Evolutionary conservation across 2,797 vertebrate species (phyloP).

Genomic region (Crenuchus spilurus): DNA sequence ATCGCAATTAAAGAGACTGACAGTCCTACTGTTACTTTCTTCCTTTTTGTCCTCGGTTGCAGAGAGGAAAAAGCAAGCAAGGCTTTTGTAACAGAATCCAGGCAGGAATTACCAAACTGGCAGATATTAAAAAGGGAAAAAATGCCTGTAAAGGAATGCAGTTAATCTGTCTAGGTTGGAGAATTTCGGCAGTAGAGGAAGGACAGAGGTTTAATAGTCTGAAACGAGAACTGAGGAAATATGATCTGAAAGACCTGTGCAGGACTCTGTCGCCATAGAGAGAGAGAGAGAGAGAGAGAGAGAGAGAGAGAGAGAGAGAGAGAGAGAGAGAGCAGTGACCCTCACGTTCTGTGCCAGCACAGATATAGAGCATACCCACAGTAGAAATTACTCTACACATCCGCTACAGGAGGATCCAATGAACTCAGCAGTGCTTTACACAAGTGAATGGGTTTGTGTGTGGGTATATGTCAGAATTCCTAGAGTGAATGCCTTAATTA

Average conservation of each 20-base stretch:
- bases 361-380: conserved; percentile 66
- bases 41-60: conserved; percentile 55
- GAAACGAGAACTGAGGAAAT: conserved; percentile 70
- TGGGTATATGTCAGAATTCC: conserved; percentile 36
- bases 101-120: conserved; percentile 54
- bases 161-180: conserved; percentile 68
- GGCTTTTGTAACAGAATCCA: conserved; percentile 70
- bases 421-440: conserved; percentile 68
- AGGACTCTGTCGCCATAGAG: conserved; percentile 57
- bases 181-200: conserved; percentile 65
- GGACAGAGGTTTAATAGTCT: conserved; percentile 58
- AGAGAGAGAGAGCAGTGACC: conserved; percentile 32
- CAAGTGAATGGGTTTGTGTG: conserved; percentile 63
- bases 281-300: conserved; percentile 33
- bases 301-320: conserved; percentile 26
- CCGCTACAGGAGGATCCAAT: conserved; percentile 63
- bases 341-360: conserved; percentile 23
- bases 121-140: conserved; percentile 70
- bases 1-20: conserved; percentile 60
- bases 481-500: conserved; percentile 61
- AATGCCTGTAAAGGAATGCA: conserved; percentile 68
- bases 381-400: conserved; percentile 67
- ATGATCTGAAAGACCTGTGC: conserved; percentile 75
- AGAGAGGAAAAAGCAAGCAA: conserved; percentile 57
- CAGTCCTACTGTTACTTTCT: conserved; percentile 48